phyloP scores from a whole-genome alignment of 2,888 invertebrate genomes.

The Drosophila cracens region DNA sequence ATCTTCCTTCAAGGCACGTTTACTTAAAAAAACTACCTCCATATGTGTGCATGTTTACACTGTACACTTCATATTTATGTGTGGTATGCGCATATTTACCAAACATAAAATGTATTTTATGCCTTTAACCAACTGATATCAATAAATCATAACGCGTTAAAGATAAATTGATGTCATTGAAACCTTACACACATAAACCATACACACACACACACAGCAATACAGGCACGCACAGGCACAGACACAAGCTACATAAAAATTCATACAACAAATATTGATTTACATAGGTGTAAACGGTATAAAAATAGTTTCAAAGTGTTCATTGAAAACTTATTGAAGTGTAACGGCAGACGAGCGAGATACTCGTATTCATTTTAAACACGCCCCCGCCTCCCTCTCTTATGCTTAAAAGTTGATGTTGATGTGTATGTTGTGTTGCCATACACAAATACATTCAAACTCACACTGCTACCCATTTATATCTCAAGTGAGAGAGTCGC shows the following conservation, averaged over 20 bases:
- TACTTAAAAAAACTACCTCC: background rate
- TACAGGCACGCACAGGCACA: background rate
- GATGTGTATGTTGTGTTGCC: slow-evolving; percentile 39
- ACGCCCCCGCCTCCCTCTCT: slow-evolving; percentile 22
- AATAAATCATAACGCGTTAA: slow-evolving; percentile 62
- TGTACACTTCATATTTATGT: slow-evolving; percentile 11
- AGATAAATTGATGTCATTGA: slow-evolving; percentile 58
- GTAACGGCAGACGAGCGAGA: slow-evolving; percentile 65
- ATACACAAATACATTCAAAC: slow-evolving; percentile 21
- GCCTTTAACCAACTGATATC: slow-evolving; percentile 45
- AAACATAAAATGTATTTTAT: slow-evolving; percentile 32
- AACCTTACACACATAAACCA: slow-evolving; percentile 14
- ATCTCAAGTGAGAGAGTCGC: slow-evolving; percentile 26
- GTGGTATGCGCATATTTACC: slow-evolving; percentile 38
- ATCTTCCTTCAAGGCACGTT: background rate
- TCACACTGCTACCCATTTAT: slow-evolving; percentile 47
- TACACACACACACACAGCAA: slow-evolving; percentile 1
- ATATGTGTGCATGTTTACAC: background rate
- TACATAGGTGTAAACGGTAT: slow-evolving; percentile 68
- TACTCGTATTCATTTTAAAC: slow-evolving; percentile 69
- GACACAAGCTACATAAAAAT: slow-evolving; percentile 16
- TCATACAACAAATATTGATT: slow-evolving; percentile 36
- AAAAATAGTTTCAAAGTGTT: slow-evolving; percentile 80
- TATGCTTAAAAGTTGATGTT: slow-evolving; percentile 2
- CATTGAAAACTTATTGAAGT: slow-evolving; percentile 76